Percentiles rank a stretch among this genome's conserved stretches.
Conservation (phyloP, 1,140 invertebrate species). For the Papilio polytes region DNA sequence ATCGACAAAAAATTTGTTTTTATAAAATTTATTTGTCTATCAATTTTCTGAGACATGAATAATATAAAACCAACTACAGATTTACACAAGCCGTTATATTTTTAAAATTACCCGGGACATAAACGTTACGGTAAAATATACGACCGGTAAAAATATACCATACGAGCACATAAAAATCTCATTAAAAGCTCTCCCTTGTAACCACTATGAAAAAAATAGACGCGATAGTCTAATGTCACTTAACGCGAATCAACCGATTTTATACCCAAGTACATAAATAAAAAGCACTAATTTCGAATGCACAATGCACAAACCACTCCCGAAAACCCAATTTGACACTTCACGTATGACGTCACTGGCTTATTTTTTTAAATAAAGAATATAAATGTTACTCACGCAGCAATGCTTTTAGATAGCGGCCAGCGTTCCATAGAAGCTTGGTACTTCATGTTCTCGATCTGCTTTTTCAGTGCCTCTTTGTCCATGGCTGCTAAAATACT, state of each 20-base stretch:
- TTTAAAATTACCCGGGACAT: constrained; percentile 23
- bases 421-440: constrained; percentile 97
- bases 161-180: constrained; percentile 44
- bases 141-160: constrained; percentile 31
- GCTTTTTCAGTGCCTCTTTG: constrained; percentile 98
- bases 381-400: constrained; percentile 92
- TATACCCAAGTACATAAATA: constrained; percentile 55
- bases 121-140: constrained; percentile 24
- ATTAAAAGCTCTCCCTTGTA: constrained; percentile 51
- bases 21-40: background rate
- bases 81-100: background rate
- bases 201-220: constrained; percentile 50
- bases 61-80: background rate
- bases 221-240: constrained; percentile 56
- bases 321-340: constrained; percentile 65
- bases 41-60: background rate
- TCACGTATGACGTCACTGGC: constrained; percentile 69
- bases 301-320: constrained; percentile 67
- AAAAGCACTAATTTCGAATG: constrained; percentile 67
- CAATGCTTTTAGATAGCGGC: constrained; percentile 96
- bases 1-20: no score
- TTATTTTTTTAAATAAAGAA: constrained; percentile 56
- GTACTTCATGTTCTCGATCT: constrained; percentile 98
- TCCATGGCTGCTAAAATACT: constrained; percentile 97
- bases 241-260: constrained; percentile 53